Evolutionary conservation across 2,888 invertebrate genomes (phyloP).

Genomic region (Parapristionchus giblindavisi): DNA sequence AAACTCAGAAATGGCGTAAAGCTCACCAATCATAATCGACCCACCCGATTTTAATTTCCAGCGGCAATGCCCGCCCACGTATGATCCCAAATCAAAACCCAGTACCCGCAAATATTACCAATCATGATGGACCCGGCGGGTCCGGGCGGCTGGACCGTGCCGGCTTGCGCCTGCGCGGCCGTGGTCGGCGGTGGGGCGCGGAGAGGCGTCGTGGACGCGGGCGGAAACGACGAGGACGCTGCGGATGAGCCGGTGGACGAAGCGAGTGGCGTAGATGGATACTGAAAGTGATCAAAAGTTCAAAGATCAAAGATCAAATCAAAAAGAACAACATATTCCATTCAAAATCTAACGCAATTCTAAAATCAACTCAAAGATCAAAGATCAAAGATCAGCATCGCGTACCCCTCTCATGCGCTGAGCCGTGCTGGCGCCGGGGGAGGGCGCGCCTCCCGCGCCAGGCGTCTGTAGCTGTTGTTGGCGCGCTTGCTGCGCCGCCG

Average conservation of each 20-base stretch:
- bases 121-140: constrained; percentile 28
- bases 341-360: background rate
- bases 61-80: no score
- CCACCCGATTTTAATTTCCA: no score
- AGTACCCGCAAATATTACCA: no score
- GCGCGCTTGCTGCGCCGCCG: background rate
- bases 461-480: background rate
- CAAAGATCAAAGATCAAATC: background rate
- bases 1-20: no score
- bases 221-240: background rate
- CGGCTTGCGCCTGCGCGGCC: constrained; percentile 20
- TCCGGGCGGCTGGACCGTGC: constrained; percentile 29
- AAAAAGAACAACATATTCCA: background rate
- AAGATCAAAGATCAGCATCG: background rate
- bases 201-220: constrained; percentile 27
- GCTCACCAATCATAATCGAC: no score
- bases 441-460: constrained; percentile 6
- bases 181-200: constrained; percentile 37
- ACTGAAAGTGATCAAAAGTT: no score
- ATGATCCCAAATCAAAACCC: no score
- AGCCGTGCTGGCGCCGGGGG: constrained; percentile 20
- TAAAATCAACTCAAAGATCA: background rate
- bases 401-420: constrained; percentile 33
- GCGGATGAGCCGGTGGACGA: constrained; percentile 22
- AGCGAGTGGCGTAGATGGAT: background rate